Base-by-base conservation (phyloP, 2,888 invertebrate species). In the Achlya flavicornis region DNA sequence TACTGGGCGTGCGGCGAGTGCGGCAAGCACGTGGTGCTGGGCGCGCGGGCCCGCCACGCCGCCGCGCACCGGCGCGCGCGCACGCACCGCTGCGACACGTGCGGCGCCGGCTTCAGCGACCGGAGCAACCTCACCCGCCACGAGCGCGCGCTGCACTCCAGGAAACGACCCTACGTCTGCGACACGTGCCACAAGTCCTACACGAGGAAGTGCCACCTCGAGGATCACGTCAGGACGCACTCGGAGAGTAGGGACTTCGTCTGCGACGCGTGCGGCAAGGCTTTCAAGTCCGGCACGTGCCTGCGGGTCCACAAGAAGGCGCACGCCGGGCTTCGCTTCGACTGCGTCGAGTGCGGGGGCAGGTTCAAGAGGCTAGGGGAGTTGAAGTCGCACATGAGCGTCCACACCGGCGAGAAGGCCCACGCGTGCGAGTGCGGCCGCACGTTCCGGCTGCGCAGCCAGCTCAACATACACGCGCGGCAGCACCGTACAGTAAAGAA, bases 401-500 rank as follows among this genome's bases (percentile, higher is more conserved):
- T 94, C 63, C 95, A 96, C 79, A 93, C 94, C 0, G 95, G 95
- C 5, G 94, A 94, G 72, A 90, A 90, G 67, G 93, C 94, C 57
- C 92, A 94, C 77, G 74, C 69, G 6, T 96, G 96, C 76, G 69
- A 80, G 14, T 96, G 96, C 79, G 90, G 88, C 8, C 89, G 86
- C 65, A 83, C 90, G 38, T 95, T 95, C 77, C 85, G 95, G 1
- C 74, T 90, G 66, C 81, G 88, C 74, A 71, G 70, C n/a, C 90
- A 89, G 73, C 85, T 89, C 58, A 74, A 41, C 59, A 1, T 19
- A 11, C 19, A 65, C 72, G 0, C 89, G 87, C 72, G 63, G 66
- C 10, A 73, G 58, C 32, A 58, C 65, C 12, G 62, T 58, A 58
- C 1, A 5, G n/a, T 4, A 6, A n/a, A n/a, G n/a, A 6, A 14